Percentiles rank a stretch among this genome's conserved stretches.
These are phyloP conservation scores for Toxotes jaculatrix DNA, from an alignment of 2,113 vertebrate species.

Conservation along the genomic window DNA sequence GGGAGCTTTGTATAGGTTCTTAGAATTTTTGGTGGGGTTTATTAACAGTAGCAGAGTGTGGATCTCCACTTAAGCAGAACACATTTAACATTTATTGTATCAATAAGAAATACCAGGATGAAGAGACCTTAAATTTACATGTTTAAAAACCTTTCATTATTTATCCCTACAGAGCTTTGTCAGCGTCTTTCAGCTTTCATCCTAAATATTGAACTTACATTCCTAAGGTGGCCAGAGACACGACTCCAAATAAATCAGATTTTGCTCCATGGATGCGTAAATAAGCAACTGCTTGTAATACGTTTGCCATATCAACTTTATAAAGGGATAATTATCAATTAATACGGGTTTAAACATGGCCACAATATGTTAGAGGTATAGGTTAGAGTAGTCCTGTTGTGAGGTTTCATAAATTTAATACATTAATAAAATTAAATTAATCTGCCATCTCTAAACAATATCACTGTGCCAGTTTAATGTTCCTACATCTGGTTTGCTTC, in stretches of 20 bases:
- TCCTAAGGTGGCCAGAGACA: too few species aligned
- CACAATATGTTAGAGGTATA: neutral
- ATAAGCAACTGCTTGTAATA: neutral
- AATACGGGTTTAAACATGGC: neutral
- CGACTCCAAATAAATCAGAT: too few species aligned
- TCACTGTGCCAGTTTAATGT: neutral
- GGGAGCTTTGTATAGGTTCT: conserved; percentile 48
- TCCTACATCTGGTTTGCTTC: conserved; percentile 1
- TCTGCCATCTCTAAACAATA: neutral
- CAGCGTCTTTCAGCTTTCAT: neutral
- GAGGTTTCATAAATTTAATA: neutral
- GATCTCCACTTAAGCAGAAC: neutral
- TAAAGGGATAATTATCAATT: neutral
- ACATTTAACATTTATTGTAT: neutral
- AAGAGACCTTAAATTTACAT: neutral
- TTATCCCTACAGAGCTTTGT: neutral
- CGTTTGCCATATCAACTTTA: neutral
- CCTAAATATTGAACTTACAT: too few species aligned
- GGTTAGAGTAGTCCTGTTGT: neutral
- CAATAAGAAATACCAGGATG: neutral
- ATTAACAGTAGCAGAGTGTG: conserved; percentile 7
- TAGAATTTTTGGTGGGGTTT: conserved; percentile 25
- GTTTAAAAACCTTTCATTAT: too few species aligned
- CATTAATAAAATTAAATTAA: neutral
- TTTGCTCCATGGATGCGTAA: neutral